phyloP scores from a whole-genome alignment of 2,797 vertebrate genomes.

The Hoplostethus atlanticus region DNA sequence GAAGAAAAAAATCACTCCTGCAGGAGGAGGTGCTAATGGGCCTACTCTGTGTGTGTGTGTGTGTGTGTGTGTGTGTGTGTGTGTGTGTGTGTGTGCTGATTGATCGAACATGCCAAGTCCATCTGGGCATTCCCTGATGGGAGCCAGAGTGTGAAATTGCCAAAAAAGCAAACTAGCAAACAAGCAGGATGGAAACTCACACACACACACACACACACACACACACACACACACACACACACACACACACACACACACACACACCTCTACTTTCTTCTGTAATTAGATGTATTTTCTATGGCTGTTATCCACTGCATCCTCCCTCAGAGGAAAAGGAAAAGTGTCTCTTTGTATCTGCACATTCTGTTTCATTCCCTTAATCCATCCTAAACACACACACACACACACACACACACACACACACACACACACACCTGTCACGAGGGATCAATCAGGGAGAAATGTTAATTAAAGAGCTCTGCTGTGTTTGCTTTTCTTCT shows the following conservation, averaged over 20 bases:
- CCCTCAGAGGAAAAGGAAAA: slow-evolving; percentile 37
- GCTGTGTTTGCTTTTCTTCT: slow-evolving; percentile 39
- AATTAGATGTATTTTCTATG: slow-evolving; percentile 45
- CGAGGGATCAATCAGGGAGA: slow-evolving; percentile 33
- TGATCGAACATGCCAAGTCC: slow-evolving; percentile 73
- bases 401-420: slow-evolving; percentile 15
- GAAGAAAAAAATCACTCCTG: slow-evolving; percentile 65
- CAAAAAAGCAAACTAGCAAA: slow-evolving; percentile 68
- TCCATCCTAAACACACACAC: slow-evolving; percentile 9
- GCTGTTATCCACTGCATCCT: slow-evolving; percentile 14
- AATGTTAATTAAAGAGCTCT: slow-evolving; percentile 40
- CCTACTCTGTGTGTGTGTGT: slow-evolving; percentile 35
- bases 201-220: slow-evolving; percentile 27
- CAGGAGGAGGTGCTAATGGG: slow-evolving; percentile 71
- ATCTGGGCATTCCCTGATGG: slow-evolving; percentile 67
- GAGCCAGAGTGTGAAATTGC: slow-evolving; percentile 74
- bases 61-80: slow-evolving; percentile 32
- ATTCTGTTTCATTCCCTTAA: slow-evolving; percentile 6
- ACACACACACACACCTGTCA: slow-evolving; percentile 17
- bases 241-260: slow-evolving; percentile 4
- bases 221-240: slow-evolving; percentile 21
- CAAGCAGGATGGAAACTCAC: slow-evolving; percentile 41
- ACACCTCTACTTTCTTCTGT: slow-evolving; percentile 10
- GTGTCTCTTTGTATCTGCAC: slow-evolving; percentile 20
- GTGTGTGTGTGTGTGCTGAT: slow-evolving; percentile 44